phyloP scores from a whole-genome alignment of 1,140 invertebrate genomes.

The Drosophila nigrodunni region DNA sequence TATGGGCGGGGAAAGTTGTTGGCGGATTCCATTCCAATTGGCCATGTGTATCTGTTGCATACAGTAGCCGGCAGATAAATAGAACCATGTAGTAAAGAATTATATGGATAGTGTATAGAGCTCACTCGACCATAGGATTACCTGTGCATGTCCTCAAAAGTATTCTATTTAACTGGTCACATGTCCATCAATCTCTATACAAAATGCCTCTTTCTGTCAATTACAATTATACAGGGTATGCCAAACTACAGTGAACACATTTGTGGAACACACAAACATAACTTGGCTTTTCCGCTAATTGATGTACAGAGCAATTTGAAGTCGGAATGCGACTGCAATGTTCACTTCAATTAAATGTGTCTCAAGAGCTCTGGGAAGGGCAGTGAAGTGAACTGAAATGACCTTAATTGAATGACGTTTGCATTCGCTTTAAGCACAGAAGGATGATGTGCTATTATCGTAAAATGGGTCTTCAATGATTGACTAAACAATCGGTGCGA shows the following conservation, averaged over 20 bases:
- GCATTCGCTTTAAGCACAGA: not conserved
- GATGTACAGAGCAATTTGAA: slow-evolving; percentile 2
- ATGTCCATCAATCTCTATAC: too few species aligned
- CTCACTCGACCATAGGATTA: too few species aligned
- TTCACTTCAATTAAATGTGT: slow-evolving; percentile 40
- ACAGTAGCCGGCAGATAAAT: not conserved
- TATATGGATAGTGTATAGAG: too few species aligned
- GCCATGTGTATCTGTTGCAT: not conserved
- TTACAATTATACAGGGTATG: too few species aligned
- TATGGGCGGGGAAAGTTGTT: slow-evolving; percentile 31
- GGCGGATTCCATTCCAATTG: slow-evolving; percentile 6
- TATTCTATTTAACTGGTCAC: too few species aligned
- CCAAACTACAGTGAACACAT: too few species aligned
- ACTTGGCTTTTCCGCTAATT: slow-evolving; percentile 26
- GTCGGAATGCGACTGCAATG: slow-evolving; percentile 13
- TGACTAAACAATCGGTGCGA: not conserved
- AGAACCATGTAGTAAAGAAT: not conserved
- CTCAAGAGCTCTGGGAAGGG: slow-evolving; percentile 6
- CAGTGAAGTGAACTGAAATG: not conserved
- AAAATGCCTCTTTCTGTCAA: too few species aligned
- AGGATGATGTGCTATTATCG: not conserved
- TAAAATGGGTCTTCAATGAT: not conserved
- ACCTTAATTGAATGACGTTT: slow-evolving; percentile 15
- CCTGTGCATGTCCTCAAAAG: too few species aligned
- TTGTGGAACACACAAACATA: not conserved